Evolutionary conservation across 2,797 vertebrate species (phyloP).

Genomic region (Coreius guichenoti): DNA sequence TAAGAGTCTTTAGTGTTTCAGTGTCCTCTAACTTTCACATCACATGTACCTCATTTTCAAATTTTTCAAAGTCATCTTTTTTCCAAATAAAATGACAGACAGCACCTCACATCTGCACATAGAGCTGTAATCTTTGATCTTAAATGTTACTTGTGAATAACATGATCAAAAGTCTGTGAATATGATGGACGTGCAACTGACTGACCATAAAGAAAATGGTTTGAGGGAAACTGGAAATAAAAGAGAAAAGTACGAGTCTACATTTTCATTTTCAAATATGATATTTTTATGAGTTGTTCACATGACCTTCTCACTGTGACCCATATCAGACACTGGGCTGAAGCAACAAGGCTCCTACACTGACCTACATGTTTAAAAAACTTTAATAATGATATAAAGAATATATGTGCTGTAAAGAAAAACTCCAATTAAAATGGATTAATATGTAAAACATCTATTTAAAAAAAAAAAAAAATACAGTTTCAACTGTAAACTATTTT

Average conservation of each 20-base stretch:
- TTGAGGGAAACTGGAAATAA: constrained; percentile 21
- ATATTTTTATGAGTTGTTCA: constrained; percentile 11
- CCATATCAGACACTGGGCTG: constrained; percentile 5
- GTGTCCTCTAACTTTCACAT: neutral
- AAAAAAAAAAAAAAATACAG: neutral
- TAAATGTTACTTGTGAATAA: constrained; percentile 11
- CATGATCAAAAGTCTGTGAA: constrained; percentile 21
- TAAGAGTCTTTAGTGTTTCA: neutral
- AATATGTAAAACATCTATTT: too few relatives aligned
- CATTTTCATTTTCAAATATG: neutral
- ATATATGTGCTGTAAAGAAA: neutral
- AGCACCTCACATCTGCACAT: constrained; percentile 33
- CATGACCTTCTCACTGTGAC: constrained; percentile 7
- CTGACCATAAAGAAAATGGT: neutral
- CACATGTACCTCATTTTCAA: neutral
- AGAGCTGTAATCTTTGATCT: constrained; percentile 30
- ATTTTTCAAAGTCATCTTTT: neutral
- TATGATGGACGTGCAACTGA: neutral
- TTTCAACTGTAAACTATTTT: neutral
- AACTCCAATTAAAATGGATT: neutral
- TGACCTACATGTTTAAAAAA: constrained; percentile 17
- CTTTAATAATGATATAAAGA: neutral
- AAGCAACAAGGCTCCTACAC: neutral
- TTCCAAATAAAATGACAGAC: neutral
- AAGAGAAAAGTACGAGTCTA: neutral